Percentiles rank a stretch among this genome's conserved stretches.
These are phyloP conservation scores for Anoplius nigerrimus DNA, from an alignment of 2,888 invertebrate genomes.

Conservation along the genomic window DNA sequence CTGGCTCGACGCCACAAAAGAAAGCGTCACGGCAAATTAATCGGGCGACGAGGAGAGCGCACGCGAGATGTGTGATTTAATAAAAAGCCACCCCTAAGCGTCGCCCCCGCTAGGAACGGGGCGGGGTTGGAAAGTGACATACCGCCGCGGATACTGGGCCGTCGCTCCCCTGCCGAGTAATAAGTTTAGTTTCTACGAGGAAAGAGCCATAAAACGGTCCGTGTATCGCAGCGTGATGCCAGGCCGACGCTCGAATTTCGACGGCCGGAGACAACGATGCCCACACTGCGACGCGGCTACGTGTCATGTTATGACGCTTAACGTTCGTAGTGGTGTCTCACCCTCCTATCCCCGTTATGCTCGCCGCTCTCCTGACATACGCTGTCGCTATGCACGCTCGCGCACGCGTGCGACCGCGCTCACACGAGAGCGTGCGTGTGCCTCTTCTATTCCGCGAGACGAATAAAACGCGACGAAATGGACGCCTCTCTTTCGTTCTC, in stretches of 20 bases:
- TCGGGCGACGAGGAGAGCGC: slow-evolving; percentile 61
- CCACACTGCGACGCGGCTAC: not conserved
- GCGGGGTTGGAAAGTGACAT: slow-evolving; percentile 48
- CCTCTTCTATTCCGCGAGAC: not conserved
- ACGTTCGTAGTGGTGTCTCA: slow-evolving; percentile 17
- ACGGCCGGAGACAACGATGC: slow-evolving; percentile 20
- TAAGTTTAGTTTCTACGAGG: slow-evolving; percentile 73
- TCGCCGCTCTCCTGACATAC: slow-evolving; percentile 36
- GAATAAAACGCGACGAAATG: slow-evolving; percentile 12
- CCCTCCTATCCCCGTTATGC: slow-evolving; percentile 33
- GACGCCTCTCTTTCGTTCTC: slow-evolving; percentile 9
- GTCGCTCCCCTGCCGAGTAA: slow-evolving; percentile 65
- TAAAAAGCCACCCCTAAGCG: slow-evolving; percentile 65
- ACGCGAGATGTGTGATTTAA: slow-evolving; percentile 70
- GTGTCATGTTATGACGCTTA: not conserved
- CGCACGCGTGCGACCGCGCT: slow-evolving; percentile 10
- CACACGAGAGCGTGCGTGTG: not conserved
- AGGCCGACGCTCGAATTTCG: slow-evolving; percentile 56
- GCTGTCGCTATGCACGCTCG: slow-evolving; percentile 19
- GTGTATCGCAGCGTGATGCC: slow-evolving; percentile 58
- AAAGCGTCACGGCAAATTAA: slow-evolving; percentile 70
- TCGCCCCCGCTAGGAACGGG: slow-evolving; percentile 13
- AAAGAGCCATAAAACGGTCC: slow-evolving; percentile 71
- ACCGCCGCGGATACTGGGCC: slow-evolving; percentile 28
- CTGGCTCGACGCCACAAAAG: slow-evolving; percentile 61